Base-by-base conservation (phyloP, 2,888 invertebrate species). In the Micoletzkya japonica region DNA sequence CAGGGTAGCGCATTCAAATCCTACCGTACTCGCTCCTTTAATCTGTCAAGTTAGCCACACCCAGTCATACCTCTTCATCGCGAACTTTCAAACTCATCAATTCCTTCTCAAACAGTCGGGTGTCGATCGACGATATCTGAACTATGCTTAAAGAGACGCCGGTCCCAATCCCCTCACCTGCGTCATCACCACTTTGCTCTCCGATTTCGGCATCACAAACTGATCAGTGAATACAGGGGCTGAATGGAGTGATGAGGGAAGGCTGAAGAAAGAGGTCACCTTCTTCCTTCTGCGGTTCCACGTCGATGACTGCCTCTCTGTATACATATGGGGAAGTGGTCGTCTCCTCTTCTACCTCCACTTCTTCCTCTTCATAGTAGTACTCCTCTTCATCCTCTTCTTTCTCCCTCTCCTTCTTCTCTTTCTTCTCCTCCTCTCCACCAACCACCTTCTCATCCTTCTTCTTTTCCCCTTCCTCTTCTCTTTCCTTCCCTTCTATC, bases 11-110 rank as follows among this genome's bases (percentile, higher is more conserved):
- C n/a, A n/a, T n/a, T n/a, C n/a, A n/a, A n/a, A n/a, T n/a, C n/a
- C n/a, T n/a, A n/a, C n/a, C n/a, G n/a, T n/a, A n/a, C n/a, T n/a
- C n/a, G n/a, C n/a, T n/a, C n/a, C n/a, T n/a, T n/a, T n/a, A n/a
- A n/a, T n/a, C n/a, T n/a, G n/a, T n/a, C n/a, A n/a, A n/a, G n/a
- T n/a, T n/a, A n/a, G n/a, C n/a, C n/a, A n/a, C n/a, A n/a, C n/a
- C n/a, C n/a, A n/a, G n/a, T n/a, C 24, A 4, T 14, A 52, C 52
- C 66, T 66, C 52, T 32, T 66, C 66, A 34, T 54, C 54, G n/a
- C 54, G 24, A n/a, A 66, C 66, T 54, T 54, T 52, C 66, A 66
- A 52, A 28, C 66, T 66, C 66, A 66, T 66, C 37, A 54, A 24
- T 37, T 66, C 66, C 28, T 37, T 52, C 54, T 66, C 66, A 36